These are phyloP conservation scores for Macrobrachium nipponense DNA, from an alignment of 1,140 invertebrate species.

Conservation along the genomic window DNA sequence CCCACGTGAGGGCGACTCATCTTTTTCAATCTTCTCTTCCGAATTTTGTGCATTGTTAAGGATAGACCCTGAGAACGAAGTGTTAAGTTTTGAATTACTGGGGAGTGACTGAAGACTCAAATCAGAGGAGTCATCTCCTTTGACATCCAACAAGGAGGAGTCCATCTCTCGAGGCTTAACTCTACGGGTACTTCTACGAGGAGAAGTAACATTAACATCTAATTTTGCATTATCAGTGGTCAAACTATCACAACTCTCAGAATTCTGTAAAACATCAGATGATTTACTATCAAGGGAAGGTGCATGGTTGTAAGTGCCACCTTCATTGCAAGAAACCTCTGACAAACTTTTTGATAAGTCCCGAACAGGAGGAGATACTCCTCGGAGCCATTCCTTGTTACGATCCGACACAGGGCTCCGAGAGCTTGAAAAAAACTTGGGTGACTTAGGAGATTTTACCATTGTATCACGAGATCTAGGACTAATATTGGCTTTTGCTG, in stretches of 20 bases:
- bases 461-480: constrained; percentile 38
- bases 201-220: constrained; percentile 31
- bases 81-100: constrained; percentile 34
- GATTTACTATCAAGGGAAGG: neutral
- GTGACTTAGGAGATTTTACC: constrained; percentile 52
- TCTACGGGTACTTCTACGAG: constrained; percentile 40
- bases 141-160: neutral
- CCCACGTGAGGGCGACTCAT: neutral
- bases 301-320: neutral
- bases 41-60: constrained; percentile 21
- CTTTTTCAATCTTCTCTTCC: constrained; percentile 24
- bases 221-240: neutral
- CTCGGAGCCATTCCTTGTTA: constrained; percentile 32
- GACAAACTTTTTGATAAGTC: constrained; percentile 22
- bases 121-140: constrained; percentile 20
- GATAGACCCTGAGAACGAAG: constrained; percentile 34
- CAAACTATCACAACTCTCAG: constrained; percentile 21
- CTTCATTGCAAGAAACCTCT: neutral
- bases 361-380: constrained; percentile 23
- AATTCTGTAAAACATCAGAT: constrained; percentile 10
- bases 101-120: constrained; percentile 8
- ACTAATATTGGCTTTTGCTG: constrained; percentile 40
- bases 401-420: constrained; percentile 40
- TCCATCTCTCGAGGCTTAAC: constrained; percentile 14
- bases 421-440: constrained; percentile 57